Base-by-base conservation (phyloP, 2,113 vertebrate species). In the Varanus komodoensis region DNA sequence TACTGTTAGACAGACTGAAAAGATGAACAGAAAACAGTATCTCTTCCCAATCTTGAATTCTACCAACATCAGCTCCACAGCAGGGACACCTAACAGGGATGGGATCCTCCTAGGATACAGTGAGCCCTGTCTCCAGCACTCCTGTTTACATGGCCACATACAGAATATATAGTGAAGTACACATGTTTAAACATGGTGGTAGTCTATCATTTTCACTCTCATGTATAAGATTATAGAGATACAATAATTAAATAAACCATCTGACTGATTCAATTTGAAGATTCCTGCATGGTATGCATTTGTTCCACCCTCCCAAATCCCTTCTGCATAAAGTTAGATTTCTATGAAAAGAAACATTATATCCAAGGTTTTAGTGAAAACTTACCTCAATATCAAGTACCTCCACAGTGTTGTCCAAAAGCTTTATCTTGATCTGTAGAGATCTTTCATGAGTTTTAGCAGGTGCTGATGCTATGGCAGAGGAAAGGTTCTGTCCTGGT, bases 351-450 rank as follows among this genome's bases (percentile, higher is more conserved):
- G 12, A 87, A 27, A 87, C 9, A 79, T 44, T n/a, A 74, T 29
- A 86, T 86, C 32, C 9, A 54, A 85, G 71, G 2, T 50, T 81
- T 29, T 2, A 52, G 64, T 34, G 29, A 89, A 87, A 73, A 32
- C 98, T 97, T 92, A 99, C 99, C 96, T 99, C 98, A 3, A 98
- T 79, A 29, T 98, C 97, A 84, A 99, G 97, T 3, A 96, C 94
- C 52, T 99, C 98, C 95, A 98, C 94, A 0, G 97, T 97, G 78
- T 97, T 97, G 92, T 99, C 99, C 96, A 99, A 96, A 83, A 98
- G 97, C 93, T 97, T 97, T 68, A 99, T 98, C 52, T 96, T 97
- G 85, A 99, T 50, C 1, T 96, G 97, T 0, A 98, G 90, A 92
- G 95, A 95, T 44, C 96, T 95, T 83, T 97, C 97, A 0, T 94